These are phyloP conservation scores for Ptychadena robeensis DNA, from an alignment of 2,797 vertebrate species.

Conservation along the genomic window DNA sequence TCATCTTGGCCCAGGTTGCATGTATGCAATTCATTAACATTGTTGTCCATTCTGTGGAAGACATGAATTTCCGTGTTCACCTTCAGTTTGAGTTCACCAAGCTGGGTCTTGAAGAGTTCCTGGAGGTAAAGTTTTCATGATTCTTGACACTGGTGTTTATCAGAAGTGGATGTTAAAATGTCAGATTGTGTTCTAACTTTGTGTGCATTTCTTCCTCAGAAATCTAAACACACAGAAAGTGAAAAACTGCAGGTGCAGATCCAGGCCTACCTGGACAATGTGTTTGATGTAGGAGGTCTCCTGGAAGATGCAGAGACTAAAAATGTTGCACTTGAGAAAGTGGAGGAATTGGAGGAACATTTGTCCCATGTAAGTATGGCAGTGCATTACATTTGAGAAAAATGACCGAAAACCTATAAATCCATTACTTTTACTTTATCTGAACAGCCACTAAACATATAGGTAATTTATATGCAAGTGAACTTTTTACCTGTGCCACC, in stretches of 20 bases:
- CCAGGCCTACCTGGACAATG: constrained; percentile 96
- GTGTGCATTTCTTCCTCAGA: constrained; percentile 72
- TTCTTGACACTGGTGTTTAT: background rate
- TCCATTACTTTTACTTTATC: too few species aligned
- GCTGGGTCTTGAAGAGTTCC: constrained; percentile 91
- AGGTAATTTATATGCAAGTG: too few species aligned
- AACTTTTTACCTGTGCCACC: too few species aligned
- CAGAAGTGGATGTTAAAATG: background rate
- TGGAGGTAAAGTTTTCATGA: constrained; percentile 81
- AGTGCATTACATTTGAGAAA: background rate
- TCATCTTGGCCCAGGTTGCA: constrained; percentile 77
- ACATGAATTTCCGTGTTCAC: constrained; percentile 97
- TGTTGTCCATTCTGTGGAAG: constrained; percentile 94
- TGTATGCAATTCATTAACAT: constrained; percentile 99
- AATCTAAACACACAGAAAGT: constrained; percentile 94
- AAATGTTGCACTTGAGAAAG: constrained; percentile 96
- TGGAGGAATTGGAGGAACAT: constrained; percentile 96
- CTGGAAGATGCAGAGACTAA: constrained; percentile 97
- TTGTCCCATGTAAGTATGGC: constrained; percentile 88
- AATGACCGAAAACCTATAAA: too few species aligned
- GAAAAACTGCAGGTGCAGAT: constrained; percentile 98
- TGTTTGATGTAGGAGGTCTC: constrained; percentile 94
- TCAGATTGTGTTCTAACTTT: background rate
- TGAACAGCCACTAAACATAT: too few species aligned
- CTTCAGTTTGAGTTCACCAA: constrained; percentile 96